These are phyloP conservation scores for Pygoscelis antarcticus DNA, from an alignment of 2,113 vertebrate genomes.

Conservation along the genomic window DNA sequence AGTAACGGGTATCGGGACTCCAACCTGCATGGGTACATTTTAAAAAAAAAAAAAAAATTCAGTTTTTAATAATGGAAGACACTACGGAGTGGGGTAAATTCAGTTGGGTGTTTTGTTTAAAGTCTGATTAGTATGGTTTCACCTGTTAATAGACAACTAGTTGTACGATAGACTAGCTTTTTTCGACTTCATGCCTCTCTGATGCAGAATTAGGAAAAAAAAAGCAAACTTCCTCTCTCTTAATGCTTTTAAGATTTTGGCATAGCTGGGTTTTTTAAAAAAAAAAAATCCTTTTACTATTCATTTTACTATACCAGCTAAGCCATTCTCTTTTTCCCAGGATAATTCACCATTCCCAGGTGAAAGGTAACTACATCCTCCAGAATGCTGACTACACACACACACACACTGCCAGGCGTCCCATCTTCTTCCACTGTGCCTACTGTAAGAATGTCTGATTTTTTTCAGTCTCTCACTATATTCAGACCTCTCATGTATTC, in stretches of 20 bases:
- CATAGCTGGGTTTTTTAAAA: neutral
- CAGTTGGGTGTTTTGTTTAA: neutral
- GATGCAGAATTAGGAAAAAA: neutral
- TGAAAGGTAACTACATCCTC: neutral
- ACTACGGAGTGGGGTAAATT: neutral
- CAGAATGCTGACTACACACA: accelerated
- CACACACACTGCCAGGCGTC: neutral
- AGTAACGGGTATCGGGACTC: slow-evolving; percentile 87
- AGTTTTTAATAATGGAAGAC: neutral
- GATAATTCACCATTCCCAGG: neutral
- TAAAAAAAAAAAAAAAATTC: neutral
- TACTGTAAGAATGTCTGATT: neutral
- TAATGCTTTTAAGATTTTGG: neutral
- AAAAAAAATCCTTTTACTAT: neutral
- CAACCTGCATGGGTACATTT: slow-evolving; percentile 78
- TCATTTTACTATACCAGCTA: neutral
- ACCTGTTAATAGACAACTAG: neutral
- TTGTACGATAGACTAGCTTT: neutral
- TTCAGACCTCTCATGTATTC: neutral
- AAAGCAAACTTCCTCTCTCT: neutral
- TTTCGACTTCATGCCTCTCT: neutral
- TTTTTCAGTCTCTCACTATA: neutral
- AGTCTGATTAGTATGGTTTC: neutral
- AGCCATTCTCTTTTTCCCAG: neutral
- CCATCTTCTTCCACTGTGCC: neutral